A percentile compares a stretch with the other conserved stretches of the same genome.
Evolutionary conservation across 2,797 vertebrate genomes (phyloP).

Genomic region (Crocodylus rhombifer): DNA sequence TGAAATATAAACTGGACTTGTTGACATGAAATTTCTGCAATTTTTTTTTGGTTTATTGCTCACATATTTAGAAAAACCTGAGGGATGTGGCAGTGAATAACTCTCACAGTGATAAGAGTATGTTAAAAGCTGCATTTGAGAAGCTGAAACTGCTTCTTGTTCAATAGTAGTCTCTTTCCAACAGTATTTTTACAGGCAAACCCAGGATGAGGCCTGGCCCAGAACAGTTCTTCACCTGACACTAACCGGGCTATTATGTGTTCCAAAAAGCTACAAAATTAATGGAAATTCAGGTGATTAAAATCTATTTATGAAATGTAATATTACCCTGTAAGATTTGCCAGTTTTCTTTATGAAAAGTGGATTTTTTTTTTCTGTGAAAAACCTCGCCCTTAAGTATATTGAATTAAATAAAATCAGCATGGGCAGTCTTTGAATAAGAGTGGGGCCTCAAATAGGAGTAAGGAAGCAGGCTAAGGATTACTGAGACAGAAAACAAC

Average conservation of each 20-base stretch:
- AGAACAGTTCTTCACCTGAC: neutral
- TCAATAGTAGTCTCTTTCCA: neutral
- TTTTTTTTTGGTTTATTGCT: neutral
- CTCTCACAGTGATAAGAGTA: neutral
- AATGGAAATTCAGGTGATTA: neutral
- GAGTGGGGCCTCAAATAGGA: conserved; percentile 64
- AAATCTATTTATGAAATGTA: neutral
- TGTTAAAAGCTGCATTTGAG: neutral
- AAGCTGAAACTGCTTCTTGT: neutral
- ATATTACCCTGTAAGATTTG: conserved; percentile 1
- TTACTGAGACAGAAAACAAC: conserved; percentile 20
- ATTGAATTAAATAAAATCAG: conserved; percentile 61
- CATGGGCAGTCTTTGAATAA: conserved; percentile 26
- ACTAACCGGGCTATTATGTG: neutral
- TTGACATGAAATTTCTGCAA: neutral
- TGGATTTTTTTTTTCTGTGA: neutral
- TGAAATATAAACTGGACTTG: no score
- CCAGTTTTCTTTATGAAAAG: neutral
- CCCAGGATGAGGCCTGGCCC: neutral
- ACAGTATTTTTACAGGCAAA: neutral
- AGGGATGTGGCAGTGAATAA: neutral
- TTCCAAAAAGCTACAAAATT: neutral
- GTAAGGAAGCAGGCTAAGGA: conserved; percentile 35
- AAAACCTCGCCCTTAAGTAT: conserved; percentile 16
- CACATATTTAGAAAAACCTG: neutral